Evolutionary conservation across 92 coral and sea anemone species (phyloP).

Genomic region (Zoanthus sociatus): DNA sequence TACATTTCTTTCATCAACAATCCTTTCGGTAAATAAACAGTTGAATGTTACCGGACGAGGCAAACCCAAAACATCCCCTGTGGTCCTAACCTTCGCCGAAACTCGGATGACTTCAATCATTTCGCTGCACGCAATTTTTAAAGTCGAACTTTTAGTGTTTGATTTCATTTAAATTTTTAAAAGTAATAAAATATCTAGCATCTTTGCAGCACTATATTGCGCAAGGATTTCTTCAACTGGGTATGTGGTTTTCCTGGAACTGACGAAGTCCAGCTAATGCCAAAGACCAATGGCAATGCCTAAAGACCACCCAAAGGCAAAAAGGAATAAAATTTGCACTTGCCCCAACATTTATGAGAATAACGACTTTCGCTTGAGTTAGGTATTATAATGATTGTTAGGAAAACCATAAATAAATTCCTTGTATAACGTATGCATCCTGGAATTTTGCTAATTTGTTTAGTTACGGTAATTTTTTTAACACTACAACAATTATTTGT

Average conservation of each 20-base stretch:
- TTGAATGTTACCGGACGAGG: conserved; percentile 2
- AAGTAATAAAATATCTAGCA: not conserved
- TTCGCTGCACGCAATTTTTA: conserved; percentile 30
- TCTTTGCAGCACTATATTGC: not conserved
- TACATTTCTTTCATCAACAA: conserved; percentile 37
- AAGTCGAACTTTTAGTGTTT: not conserved
- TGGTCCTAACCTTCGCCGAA: conserved; percentile 39
- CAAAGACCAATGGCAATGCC: not conserved
- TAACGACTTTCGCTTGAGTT: not conserved
- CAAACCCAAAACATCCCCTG: conserved; percentile 38
- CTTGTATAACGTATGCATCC: not conserved
- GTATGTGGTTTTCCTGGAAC: not conserved
- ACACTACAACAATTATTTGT: conserved; percentile 23
- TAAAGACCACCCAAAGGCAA: conserved; percentile 35
- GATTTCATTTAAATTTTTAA: not conserved
- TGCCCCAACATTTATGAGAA: not conserved
- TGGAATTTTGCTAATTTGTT: conserved; percentile 41
- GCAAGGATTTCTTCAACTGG: not conserved
- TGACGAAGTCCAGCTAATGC: not conserved
- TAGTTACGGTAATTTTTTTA: not conserved
- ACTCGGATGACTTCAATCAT: not conserved
- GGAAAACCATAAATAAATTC: not conserved
- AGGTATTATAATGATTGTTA: conserved; percentile 11
- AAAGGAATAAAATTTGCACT: not conserved
- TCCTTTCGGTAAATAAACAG: conserved; percentile 45